Conservation (phyloP, 1,140 invertebrate genomes). For the Tetramorium simillimum region DNA sequence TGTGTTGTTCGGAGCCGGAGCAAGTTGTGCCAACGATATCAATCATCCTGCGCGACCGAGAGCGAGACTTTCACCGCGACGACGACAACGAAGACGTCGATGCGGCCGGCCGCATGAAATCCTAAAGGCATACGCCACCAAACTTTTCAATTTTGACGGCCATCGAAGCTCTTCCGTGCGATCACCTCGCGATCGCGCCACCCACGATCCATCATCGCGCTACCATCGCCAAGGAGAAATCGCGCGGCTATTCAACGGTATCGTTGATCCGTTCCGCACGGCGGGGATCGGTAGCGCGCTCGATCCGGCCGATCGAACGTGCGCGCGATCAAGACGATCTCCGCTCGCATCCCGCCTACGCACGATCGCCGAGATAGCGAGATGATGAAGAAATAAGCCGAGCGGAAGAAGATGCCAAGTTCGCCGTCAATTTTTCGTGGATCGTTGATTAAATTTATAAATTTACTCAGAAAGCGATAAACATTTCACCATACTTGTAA, state of each 20-base stretch:
- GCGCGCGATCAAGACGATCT: conserved; percentile 54
- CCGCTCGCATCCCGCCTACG: conserved; percentile 63
- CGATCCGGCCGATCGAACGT: conserved; percentile 46
- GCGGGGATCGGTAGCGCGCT: conserved; percentile 52
- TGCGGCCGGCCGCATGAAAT: conserved; percentile 19
- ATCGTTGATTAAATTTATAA: not conserved
- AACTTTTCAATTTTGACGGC: conserved; percentile 9
- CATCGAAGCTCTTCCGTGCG: conserved; percentile 30
- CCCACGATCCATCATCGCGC: conserved; percentile 56
- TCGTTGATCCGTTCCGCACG: conserved; percentile 56
- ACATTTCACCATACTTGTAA: not conserved
- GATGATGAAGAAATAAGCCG: conserved; percentile 52
- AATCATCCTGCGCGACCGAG: conserved; percentile 68
- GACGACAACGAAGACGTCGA: conserved; percentile 51
- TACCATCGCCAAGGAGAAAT: conserved; percentile 58
- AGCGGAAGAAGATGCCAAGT: conserved; percentile 19
- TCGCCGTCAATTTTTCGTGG: not conserved
- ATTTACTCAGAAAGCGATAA: not conserved
- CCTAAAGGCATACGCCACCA: not conserved
- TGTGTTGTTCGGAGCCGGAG: conserved; percentile 53
- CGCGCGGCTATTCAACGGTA: conserved; percentile 37
- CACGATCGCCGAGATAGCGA: conserved; percentile 34
- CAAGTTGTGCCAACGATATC: conserved; percentile 67
- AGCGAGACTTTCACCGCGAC: conserved; percentile 71
- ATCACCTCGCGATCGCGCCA: conserved; percentile 38